phyloP scores from a whole-genome alignment of 2,797 vertebrate species.

The Sebastes aleutianus region DNA sequence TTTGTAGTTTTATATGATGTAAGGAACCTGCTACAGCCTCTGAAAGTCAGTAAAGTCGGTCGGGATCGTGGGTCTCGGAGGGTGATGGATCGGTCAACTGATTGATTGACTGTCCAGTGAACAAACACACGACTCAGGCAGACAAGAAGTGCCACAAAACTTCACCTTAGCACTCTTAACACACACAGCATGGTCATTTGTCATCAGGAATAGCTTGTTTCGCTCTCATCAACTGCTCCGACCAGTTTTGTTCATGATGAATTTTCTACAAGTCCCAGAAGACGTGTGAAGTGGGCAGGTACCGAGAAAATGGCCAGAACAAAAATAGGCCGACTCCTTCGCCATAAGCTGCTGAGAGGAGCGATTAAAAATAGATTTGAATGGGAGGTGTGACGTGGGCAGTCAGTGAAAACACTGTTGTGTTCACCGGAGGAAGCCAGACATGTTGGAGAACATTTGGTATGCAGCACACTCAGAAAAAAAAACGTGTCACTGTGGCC shows the following conservation, averaged over 20 bases:
- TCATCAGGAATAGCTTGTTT: not conserved
- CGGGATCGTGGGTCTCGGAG: too few relatives aligned
- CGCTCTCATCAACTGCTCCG: not conserved
- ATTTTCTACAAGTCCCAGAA: conserved; percentile 15
- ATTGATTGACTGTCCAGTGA: not conserved
- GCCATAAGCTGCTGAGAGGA: conserved; percentile 55
- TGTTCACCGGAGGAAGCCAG: conserved; percentile 65
- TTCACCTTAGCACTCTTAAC: not conserved
- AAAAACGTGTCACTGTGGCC: conserved; percentile 32
- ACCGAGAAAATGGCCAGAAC: conserved; percentile 20
- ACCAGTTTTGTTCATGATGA: not conserved
- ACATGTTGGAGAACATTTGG: conserved; percentile 72
- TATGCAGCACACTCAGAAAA: conserved; percentile 40
- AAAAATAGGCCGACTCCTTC: conserved; percentile 44
- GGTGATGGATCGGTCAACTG: too few relatives aligned
- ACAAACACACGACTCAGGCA: not conserved
- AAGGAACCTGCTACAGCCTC: too few relatives aligned
- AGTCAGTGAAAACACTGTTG: conserved; percentile 54
- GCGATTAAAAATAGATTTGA: conserved; percentile 61
- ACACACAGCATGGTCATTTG: not conserved
- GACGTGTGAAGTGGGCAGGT: conserved; percentile 49
- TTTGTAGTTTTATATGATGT: too few relatives aligned
- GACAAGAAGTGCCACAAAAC: not conserved
- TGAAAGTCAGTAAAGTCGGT: too few relatives aligned
- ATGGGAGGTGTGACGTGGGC: conserved; percentile 76